These are phyloP conservation scores for Vultur gryphus DNA, from an alignment of 2,797 vertebrate species.

Conservation along the genomic window DNA sequence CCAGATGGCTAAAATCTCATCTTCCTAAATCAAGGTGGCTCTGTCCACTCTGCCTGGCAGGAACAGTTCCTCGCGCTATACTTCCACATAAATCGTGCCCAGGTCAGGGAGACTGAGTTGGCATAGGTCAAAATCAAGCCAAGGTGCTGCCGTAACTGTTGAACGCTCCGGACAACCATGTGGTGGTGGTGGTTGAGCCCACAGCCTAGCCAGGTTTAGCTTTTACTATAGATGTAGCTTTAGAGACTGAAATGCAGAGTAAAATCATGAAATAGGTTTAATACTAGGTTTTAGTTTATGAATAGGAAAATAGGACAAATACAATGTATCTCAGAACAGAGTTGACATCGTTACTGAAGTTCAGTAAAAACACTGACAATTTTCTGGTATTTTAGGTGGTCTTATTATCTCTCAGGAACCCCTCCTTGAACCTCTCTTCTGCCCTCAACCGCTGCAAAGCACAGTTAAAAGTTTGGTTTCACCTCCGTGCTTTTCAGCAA, in stretches of 20 bases:
- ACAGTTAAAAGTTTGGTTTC: too few relatives aligned
- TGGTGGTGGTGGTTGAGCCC: neutral
- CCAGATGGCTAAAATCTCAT: neutral
- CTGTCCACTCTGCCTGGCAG: too few relatives aligned
- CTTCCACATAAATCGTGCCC: neutral
- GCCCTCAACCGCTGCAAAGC: neutral
- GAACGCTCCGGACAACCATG: neutral
- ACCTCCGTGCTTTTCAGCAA: neutral
- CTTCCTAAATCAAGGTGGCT: neutral
- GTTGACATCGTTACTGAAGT: neutral
- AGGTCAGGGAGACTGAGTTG: neutral
- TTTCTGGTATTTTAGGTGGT: neutral
- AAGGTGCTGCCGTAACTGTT: neutral
- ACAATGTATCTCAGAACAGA: accelerated
- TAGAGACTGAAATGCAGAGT: neutral
- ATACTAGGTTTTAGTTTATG: neutral
- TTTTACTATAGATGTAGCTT: neutral
- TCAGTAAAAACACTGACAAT: neutral
- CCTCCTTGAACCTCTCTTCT: neutral
- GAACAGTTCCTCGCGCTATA: neutral
- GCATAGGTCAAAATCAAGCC: neutral
- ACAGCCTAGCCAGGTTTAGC: neutral
- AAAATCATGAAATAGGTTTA: neutral
- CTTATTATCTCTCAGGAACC: neutral
- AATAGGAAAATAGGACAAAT: neutral